These are phyloP conservation scores for Lethenteron camtschaticum DNA, from an alignment of 2,113 vertebrate species.

Conservation along the genomic window DNA sequence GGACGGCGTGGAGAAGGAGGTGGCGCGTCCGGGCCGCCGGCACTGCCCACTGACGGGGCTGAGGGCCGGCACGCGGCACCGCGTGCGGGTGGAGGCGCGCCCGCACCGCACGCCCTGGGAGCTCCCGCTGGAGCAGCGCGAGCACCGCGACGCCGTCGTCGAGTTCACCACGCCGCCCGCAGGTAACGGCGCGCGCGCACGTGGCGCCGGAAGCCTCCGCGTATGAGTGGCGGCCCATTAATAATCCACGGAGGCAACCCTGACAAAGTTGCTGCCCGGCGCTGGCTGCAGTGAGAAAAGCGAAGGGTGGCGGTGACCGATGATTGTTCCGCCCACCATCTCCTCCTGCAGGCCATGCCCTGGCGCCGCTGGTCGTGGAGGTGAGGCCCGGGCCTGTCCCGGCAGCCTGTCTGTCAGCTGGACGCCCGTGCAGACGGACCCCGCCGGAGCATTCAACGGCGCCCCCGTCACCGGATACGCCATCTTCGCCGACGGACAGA, in stretches of 20 bases:
- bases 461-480: conserved; percentile 68
- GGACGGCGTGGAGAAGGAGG: conserved; percentile 60
- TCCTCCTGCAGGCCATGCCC: conserved; percentile 43
- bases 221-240: too few species aligned
- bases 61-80: conserved; percentile 60
- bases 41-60: conserved; percentile 72
- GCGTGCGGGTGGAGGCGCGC: conserved; percentile 56
- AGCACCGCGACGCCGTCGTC: conserved; percentile 61
- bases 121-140: conserved; percentile 67
- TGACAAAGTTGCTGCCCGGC: too few species aligned
- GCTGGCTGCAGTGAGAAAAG: too few species aligned
- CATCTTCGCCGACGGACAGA: conserved; percentile 70
- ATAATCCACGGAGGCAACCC: too few species aligned
- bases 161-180: conserved; percentile 84
- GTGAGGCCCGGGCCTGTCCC: conserved; percentile 40
- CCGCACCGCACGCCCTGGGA: conserved; percentile 99
- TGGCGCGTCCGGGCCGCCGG: conserved; percentile 58
- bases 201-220: too few species aligned
- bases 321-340: too few species aligned
- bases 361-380: conserved; percentile 56
- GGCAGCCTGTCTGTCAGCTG: conserved; percentile 56
- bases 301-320: too few species aligned
- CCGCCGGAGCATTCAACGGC: conserved; percentile 66
- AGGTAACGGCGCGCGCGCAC: conserved; percentile 24
- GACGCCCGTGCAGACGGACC: conserved; percentile 51